Conservation (phyloP, 2,888 invertebrate genomes). For the Synanthedon tipuliformis region DNA sequence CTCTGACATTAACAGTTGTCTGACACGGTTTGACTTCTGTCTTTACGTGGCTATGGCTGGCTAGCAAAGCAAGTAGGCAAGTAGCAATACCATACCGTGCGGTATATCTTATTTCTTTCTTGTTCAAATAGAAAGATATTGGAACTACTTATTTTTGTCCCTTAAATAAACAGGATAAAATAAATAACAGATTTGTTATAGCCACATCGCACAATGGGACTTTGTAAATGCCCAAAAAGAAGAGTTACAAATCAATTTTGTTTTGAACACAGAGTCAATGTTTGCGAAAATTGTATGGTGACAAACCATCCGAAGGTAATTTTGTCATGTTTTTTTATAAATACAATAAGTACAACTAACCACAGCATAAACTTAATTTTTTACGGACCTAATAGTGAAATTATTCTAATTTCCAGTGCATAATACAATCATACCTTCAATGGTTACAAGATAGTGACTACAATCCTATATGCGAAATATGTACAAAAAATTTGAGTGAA, state of each 20-base stretch:
- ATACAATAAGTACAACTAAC: background rate
- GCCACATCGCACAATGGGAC: conserved; percentile 77
- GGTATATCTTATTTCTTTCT: background rate
- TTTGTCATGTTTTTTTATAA: conserved; percentile 4
- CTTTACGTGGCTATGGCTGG: conserved; percentile 45
- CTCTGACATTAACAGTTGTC: conserved; percentile 18
- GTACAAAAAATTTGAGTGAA: conserved; percentile 81
- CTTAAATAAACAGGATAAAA: no score
- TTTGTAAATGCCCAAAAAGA: conserved; percentile 98
- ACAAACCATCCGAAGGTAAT: conserved; percentile 94
- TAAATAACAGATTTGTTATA: no score
- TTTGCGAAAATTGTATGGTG: conserved; percentile 98
- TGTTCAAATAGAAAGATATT: conserved; percentile 5
- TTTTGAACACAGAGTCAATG: conserved; percentile 98
- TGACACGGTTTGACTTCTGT: no score
- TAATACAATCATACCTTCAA: conserved; percentile 96
- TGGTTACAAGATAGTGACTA: conserved; percentile 99
- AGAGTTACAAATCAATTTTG: conserved; percentile 99
- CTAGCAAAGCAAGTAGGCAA: no score
- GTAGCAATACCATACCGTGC: no score
- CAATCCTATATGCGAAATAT: conserved; percentile 92
- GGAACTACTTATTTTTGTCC: background rate
- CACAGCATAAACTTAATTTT: background rate
- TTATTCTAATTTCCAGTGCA: conserved; percentile 79
- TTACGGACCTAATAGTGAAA: background rate